Base-by-base conservation (phyloP, 2,888 invertebrate species). In the Stegana nigrithorax region DNA sequence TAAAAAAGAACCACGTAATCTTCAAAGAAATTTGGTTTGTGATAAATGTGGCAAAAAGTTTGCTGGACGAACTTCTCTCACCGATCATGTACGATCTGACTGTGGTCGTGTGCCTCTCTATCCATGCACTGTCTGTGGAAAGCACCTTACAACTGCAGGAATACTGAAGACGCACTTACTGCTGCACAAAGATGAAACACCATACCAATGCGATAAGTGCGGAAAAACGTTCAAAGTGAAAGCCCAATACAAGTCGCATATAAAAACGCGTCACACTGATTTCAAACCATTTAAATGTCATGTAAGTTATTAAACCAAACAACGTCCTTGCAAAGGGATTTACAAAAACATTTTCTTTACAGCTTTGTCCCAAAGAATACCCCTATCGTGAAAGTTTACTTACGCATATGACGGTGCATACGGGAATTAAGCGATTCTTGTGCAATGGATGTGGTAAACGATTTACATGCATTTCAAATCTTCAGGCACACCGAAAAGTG, bases 391-490 rank as follows among this genome's bases (percentile, higher is more conserved):
- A 87, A 67, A 88, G 87, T 67, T 77, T 88, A 55, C 73, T 87
- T 26, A 88, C 87, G 1, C 88, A 88, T 67, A 86, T 86, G 78
- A 86, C 87, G 2, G 74, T 87, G 4, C 88, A 88, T 66, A 88
- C 87, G 0, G 88, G 88, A 59, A 82, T 87, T 6, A 87, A 87
- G 63, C 86, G 87, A 3, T 87, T 87, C 69, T 73, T 86, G 23
- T 88, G 88, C 73, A 83, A 86, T 64, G 85, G 85, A 2, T 88
- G 88, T 68, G 87, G 87, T 39, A 84, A 85, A 63, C 83, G 87
- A 10, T 88, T 88, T 73, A 88, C 88, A 3, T 88, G 88, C 71
- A 85, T 87, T 58, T 87, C 87, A 0, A 88, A 88, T 75, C 78
- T 88, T 6, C 84, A 87, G 56, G 87, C 87, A 19, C 88, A 88